phyloP scores from a whole-genome alignment of 2,113 vertebrate genomes.

The Strix aluco region DNA sequence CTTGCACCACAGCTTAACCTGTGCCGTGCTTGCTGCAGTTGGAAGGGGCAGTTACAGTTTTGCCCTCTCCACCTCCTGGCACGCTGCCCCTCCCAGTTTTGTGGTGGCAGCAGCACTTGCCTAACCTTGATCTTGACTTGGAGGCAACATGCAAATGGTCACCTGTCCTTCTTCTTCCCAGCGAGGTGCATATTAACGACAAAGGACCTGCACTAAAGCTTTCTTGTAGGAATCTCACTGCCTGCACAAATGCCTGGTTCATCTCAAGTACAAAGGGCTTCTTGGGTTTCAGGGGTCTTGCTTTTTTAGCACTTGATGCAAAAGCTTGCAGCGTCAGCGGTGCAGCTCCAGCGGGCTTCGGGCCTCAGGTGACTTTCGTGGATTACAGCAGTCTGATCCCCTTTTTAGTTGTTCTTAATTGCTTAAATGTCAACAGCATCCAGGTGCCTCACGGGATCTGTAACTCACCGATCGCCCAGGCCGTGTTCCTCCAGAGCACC shows the following conservation, averaged over 20 bases:
- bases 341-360: not conserved
- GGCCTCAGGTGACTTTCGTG: not conserved
- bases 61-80: fast-evolving
- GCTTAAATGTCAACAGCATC: not conserved
- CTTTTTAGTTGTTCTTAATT: not conserved
- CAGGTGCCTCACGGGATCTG: not conserved
- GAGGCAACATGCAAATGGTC: not conserved
- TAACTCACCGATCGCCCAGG: not conserved
- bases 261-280: not conserved
- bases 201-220: not conserved
- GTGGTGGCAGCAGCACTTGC: not conserved
- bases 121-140: not conserved
- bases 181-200: not conserved
- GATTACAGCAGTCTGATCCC: not conserved
- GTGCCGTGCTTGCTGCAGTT: fast-evolving
- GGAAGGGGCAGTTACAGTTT: not conserved
- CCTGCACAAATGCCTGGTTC: not conserved
- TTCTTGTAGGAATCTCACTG: not conserved
- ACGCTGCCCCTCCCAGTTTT: not conserved
- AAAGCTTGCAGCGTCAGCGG: not conserved
- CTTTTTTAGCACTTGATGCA: not conserved
- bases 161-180: not conserved
- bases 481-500: not conserved
- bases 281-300: fast-evolving
- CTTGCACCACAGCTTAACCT: not conserved